Conservation (phyloP, 2,797 vertebrate species). For the Rhinophrynus dorsalis region DNA sequence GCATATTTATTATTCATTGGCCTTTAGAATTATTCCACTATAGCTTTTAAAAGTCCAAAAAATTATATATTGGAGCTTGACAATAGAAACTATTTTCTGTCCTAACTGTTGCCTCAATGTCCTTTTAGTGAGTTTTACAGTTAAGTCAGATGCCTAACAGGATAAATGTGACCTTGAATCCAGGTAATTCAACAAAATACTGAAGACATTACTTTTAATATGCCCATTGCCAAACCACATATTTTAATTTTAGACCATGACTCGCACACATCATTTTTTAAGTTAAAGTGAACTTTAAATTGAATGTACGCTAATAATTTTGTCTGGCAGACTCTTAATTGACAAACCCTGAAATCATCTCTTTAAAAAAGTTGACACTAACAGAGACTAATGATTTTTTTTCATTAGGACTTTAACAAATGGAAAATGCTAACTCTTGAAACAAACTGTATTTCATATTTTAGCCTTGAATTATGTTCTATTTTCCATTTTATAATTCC, state of each 20-base stretch:
- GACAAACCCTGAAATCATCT: constrained; percentile 35
- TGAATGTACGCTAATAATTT: constrained; percentile 6
- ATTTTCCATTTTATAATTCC: neutral
- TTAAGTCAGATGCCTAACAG: neutral
- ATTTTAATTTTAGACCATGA: constrained; percentile 9
- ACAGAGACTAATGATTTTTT: constrained; percentile 13
- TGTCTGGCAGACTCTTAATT: constrained; percentile 22
- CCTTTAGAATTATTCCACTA: too few species aligned
- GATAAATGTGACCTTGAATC: constrained; percentile 20
- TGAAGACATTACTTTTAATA: constrained; percentile 6
- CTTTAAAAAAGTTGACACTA: constrained; percentile 23
- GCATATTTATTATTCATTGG: too few species aligned
- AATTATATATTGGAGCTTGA: neutral
- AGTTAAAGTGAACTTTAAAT: neutral
- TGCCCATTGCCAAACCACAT: neutral
- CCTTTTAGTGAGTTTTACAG: neutral
- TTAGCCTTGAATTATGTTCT: neutral
- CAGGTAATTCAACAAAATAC: neutral
- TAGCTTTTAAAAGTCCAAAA: neutral
- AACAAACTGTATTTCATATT: neutral
- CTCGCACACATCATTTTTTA: neutral
- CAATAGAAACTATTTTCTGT: neutral
- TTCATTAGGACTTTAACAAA: neutral
- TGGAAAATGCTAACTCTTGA: neutral
- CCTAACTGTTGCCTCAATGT: neutral